phyloP scores from a whole-genome alignment of 2,888 invertebrate species.

The Papilio gigon region DNA sequence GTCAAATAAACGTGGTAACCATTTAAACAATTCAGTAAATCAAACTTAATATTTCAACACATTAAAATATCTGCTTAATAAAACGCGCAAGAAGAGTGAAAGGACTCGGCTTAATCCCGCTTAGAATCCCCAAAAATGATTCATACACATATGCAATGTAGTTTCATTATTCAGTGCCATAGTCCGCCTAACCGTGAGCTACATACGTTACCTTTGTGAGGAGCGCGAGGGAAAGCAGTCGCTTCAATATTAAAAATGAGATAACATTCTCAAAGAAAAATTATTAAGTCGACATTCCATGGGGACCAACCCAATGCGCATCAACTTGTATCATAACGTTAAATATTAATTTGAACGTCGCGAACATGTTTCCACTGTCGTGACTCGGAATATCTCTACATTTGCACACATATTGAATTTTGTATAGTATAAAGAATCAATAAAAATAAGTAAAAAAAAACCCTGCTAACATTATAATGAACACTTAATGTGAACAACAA shows the following conservation, averaged over 20 bases:
- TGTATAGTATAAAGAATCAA: background rate
- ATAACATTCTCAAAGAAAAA: conserved; percentile 80
- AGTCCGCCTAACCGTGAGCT: conserved; percentile 57
- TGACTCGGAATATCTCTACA: conserved; percentile 33
- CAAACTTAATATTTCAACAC: too few species aligned
- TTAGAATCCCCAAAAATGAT: conserved; percentile 42
- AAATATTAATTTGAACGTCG: conserved; percentile 75
- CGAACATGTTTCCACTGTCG: conserved; percentile 62
- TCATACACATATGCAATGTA: conserved; percentile 42
- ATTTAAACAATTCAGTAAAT: too few species aligned
- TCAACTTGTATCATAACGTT: conserved; percentile 77
- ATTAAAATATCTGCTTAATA: conserved; percentile 12
- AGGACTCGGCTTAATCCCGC: conserved; percentile 22
- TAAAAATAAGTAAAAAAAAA: background rate
- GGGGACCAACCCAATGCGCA: conserved; percentile 74
- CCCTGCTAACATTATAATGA: background rate
- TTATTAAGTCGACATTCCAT: conserved; percentile 77
- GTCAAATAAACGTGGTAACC: too few species aligned
- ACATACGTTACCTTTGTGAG: conserved; percentile 72
- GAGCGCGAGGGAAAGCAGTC: conserved; percentile 68
- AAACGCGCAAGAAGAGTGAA: conserved; percentile 5
- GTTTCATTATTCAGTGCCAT: conserved; percentile 58
- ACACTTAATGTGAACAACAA: too few species aligned
- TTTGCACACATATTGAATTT: conserved; percentile 19
- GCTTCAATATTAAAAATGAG: conserved; percentile 79